These are phyloP conservation scores for Notechis scutatus DNA, from an alignment of 2,113 vertebrate genomes.

Conservation along the genomic window DNA sequence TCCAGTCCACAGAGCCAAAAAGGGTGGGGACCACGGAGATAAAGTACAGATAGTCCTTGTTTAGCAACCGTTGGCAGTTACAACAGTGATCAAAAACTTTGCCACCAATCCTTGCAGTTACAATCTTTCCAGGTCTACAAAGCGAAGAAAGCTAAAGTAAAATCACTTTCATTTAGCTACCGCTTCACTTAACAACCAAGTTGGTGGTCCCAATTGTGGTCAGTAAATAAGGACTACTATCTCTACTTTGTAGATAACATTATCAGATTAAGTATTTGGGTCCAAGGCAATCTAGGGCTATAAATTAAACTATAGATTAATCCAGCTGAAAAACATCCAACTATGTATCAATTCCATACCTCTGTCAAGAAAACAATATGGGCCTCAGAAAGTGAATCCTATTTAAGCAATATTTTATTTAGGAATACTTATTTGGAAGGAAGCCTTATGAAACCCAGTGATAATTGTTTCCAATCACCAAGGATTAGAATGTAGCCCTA, in stretches of 20 bases:
- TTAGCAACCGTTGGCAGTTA: neutral
- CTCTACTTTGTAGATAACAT: neutral
- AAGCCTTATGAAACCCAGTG: neutral
- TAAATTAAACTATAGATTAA: neutral
- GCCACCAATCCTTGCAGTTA: neutral
- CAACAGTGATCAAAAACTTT: neutral
- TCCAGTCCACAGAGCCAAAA: neutral
- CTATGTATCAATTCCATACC: neutral
- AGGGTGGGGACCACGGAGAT: neutral
- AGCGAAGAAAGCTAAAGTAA: neutral
- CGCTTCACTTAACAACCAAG: neutral
- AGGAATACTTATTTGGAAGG: neutral
- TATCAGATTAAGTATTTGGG: neutral
- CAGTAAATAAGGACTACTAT: neutral
- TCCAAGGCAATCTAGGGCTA: neutral
- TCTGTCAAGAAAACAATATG: neutral
- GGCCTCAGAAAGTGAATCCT: neutral
- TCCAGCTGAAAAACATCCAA: neutral
- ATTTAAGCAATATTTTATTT: neutral
- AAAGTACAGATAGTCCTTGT: neutral
- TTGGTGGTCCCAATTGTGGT: neutral
- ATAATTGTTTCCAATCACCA: neutral
- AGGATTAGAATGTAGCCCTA: neutral
- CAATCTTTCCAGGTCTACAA: neutral
- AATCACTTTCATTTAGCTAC: neutral